Evolutionary conservation across 2,888 invertebrate species (phyloP).

Genomic region (Metallyticus violacea): DNA sequence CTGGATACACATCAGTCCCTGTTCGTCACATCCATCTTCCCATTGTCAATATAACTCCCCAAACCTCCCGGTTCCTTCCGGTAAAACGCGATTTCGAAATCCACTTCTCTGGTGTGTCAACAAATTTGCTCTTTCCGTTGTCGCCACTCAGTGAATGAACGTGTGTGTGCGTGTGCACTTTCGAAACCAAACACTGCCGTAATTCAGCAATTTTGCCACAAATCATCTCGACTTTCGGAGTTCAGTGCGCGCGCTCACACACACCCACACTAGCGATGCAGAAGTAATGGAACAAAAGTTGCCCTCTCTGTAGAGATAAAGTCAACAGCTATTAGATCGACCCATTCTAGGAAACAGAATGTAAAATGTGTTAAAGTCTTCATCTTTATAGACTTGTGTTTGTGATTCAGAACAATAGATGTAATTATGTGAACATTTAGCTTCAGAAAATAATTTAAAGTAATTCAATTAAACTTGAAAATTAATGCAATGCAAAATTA

Average conservation of each 20-base stretch:
- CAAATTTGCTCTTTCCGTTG: conserved; percentile 4
- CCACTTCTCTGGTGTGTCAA: neutral
- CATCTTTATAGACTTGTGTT: neutral
- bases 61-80: neutral
- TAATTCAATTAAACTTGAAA: too few relatives aligned
- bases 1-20: neutral
- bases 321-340: neutral
- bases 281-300: neutral
- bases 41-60: neutral
- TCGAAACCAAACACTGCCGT: neutral
- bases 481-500: too few relatives aligned
- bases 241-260: neutral
- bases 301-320: neutral
- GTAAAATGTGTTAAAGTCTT: neutral
- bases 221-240: neutral
- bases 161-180: neutral
- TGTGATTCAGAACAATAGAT: neutral
- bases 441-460: too few relatives aligned
- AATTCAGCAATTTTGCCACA: neutral
- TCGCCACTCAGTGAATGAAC: neutral
- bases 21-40: neutral
- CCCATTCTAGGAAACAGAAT: neutral
- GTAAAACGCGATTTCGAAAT: conserved; percentile 3
- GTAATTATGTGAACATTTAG: too few relatives aligned
- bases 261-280: neutral